Evolutionary conservation across 2,797 vertebrate species (phyloP).

Genomic region (Myotis pilosus): DNA sequence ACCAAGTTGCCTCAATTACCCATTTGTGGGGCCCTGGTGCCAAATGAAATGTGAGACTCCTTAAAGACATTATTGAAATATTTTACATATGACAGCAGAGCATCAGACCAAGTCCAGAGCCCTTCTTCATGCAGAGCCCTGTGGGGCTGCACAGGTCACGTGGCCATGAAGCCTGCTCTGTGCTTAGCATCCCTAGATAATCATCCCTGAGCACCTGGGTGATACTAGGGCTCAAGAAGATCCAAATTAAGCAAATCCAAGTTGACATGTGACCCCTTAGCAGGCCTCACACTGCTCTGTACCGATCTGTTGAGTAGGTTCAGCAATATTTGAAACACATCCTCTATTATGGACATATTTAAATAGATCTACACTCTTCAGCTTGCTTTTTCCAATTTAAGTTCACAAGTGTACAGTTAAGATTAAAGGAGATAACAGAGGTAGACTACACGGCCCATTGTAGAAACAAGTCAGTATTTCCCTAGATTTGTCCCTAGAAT

Average conservation of each 20-base stretch:
- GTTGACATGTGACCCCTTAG: neutral
- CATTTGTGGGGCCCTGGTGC: neutral
- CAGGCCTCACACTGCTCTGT: neutral
- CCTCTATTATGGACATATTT: neutral
- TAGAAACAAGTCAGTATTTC: neutral
- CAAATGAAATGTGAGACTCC: neutral
- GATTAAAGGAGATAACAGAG: neutral
- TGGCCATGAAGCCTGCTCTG: neutral
- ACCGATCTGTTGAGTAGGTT: neutral
- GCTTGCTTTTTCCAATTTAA: neutral
- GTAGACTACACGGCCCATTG: neutral
- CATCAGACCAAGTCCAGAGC: neutral
- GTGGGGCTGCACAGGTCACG: fast-evolving
- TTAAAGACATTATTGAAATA: neutral
- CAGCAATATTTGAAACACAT: neutral
- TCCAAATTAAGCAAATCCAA: neutral
- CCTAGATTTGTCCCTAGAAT: neutral
- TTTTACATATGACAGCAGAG: neutral
- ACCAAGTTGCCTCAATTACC: neutral
- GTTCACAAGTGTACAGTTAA: neutral
- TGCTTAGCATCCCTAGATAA: neutral
- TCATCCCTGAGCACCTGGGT: neutral
- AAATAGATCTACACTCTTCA: neutral
- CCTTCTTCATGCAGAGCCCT: neutral
- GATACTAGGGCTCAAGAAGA: neutral